A percentile compares a stretch with the other conserved stretches of the same genome.
Evolutionary conservation across 2,888 invertebrate species (phyloP).

Genomic region (Notocelia uddmanniana): DNA sequence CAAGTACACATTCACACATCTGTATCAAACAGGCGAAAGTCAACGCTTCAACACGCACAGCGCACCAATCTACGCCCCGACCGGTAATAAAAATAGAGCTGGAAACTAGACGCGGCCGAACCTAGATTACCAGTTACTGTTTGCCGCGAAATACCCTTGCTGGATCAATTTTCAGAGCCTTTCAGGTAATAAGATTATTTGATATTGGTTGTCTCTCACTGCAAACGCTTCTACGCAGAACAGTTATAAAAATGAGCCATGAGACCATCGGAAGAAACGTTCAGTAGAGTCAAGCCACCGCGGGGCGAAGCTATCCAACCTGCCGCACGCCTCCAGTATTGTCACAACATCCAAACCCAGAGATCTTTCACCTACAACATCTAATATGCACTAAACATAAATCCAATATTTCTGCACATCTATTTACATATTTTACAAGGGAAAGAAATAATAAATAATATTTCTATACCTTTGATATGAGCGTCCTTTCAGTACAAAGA

Average conservation of each 20-base stretch:
- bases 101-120: background rate
- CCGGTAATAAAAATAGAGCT: background rate
- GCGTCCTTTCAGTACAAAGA: conserved; percentile 71
- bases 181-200: conserved; percentile 3
- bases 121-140: background rate
- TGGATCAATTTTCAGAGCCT: background rate
- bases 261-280: background rate
- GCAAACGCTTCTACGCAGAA: conserved; percentile 20
- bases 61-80: background rate
- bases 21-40: conserved; percentile 15
- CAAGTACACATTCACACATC: conserved; percentile 20
- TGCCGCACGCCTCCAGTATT: conserved; percentile 38
- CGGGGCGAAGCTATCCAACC: background rate
- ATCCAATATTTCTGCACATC: conserved; percentile 69
- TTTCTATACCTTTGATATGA: conserved; percentile 83
- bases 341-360: conserved; percentile 57
- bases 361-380: conserved; percentile 67
- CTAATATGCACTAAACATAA: conserved; percentile 71
- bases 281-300: background rate
- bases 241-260: conserved; percentile 23
- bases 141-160: background rate
- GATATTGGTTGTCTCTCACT: background rate
- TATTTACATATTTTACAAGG: conserved; percentile 85
- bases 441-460: conserved; percentile 77
- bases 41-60: background rate